Conservation (phyloP, 64 coral and sea anemone genomes). For the Exaiptasia diaphana region DNA sequence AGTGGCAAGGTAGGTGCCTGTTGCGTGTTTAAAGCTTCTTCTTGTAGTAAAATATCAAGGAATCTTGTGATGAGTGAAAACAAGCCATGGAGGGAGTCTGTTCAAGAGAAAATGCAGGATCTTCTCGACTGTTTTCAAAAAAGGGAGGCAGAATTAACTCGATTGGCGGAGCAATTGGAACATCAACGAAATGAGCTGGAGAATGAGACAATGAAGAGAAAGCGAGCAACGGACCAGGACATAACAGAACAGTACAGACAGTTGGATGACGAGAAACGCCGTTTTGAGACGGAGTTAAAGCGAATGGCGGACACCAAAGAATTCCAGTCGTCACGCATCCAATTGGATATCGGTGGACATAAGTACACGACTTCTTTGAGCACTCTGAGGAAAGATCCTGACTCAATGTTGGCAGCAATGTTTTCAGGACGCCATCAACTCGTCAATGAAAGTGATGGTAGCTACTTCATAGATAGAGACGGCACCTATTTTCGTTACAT, state of each 20-base stretch:
- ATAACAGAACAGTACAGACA: constrained; percentile 52
- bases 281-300: constrained; percentile 70
- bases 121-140: constrained; percentile 75
- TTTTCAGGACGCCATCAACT: constrained; percentile 93
- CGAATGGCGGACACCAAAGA: constrained; percentile 77
- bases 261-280: constrained; percentile 64
- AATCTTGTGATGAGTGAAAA: constrained; percentile 72
- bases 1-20: too few relatives aligned
- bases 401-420: constrained; percentile 92
- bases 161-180: constrained; percentile 46
- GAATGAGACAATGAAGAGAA: constrained; percentile 63
- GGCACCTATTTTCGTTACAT: constrained; percentile 91
- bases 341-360: constrained; percentile 90
- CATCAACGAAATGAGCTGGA: constrained; percentile 66
- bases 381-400: constrained; percentile 75
- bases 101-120: constrained; percentile 43
- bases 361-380: constrained; percentile 77
- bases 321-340: constrained; percentile 78
- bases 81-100: constrained; percentile 47
- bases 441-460: constrained; percentile 58
- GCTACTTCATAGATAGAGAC: constrained; percentile 94
- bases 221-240: constrained; percentile 54
- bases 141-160: constrained; percentile 74
- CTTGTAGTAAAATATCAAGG: too few relatives aligned
- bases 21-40: too few relatives aligned